Percentiles rank a stretch among this genome's conserved stretches.
These are phyloP conservation scores for Parelbella ahira DNA, from an alignment of 2,888 invertebrate species.

Conservation along the genomic window DNA sequence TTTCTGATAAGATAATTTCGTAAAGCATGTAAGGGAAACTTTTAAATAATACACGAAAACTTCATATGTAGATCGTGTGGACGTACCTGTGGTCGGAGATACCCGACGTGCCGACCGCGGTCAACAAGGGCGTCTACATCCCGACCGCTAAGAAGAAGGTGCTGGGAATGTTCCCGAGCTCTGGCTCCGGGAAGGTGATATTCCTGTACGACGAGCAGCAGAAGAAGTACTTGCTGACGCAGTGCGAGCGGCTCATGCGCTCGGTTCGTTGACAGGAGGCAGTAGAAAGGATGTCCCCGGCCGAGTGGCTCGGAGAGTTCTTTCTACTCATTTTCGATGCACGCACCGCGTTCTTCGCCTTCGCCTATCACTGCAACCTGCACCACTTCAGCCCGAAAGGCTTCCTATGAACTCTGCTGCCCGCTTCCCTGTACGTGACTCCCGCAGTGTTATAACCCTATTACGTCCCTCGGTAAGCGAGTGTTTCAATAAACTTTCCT, in stretches of 20 bases:
- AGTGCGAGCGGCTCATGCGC: conserved; percentile 62
- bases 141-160: conserved; percentile 81
- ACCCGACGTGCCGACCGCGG: conserved; percentile 82
- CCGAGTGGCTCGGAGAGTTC: conserved; percentile 52
- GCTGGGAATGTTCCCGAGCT: conserved; percentile 82
- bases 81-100: conserved; percentile 89
- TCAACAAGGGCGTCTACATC: conserved; percentile 85
- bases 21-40: no score
- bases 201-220: conserved; percentile 69
- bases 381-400: conserved; percentile 63
- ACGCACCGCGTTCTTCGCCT: conserved; percentile 58
- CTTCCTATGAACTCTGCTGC: conserved; percentile 46
- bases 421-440: no score
- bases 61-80: conserved; percentile 85
- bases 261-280: conserved; percentile 67
- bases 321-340: conserved; percentile 70
- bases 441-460: no score
- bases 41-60: no score
- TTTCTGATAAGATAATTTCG: no score
- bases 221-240: conserved; percentile 64
- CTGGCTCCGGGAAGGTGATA: conserved; percentile 82
- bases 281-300: conserved; percentile 59
- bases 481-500: conserved; percentile 10
- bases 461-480: no score
- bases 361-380: conserved; percentile 66